These are phyloP conservation scores for Melanotaenia boesemani DNA, from an alignment of 2,797 vertebrate species.

Conservation along the genomic window DNA sequence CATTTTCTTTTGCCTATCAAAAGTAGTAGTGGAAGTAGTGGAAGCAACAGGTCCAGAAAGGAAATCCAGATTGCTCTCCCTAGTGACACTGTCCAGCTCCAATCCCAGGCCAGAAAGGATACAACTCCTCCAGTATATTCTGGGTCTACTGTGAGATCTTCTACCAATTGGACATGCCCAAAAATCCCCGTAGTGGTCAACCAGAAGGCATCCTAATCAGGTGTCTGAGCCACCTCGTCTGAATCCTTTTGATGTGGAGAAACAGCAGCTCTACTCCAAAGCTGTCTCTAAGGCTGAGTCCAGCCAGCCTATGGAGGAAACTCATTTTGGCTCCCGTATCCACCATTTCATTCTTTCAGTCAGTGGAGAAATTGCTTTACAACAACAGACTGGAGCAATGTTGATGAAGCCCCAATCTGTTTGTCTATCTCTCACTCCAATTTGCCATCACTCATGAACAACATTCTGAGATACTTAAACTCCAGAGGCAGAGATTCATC, in stretches of 20 bases:
- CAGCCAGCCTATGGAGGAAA: background rate
- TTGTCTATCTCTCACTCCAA: too few relatives aligned
- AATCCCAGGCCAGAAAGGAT: background rate
- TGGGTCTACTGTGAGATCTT: background rate
- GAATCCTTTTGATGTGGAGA: background rate
- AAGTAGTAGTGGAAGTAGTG: background rate
- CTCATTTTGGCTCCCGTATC: background rate
- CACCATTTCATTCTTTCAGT: background rate
- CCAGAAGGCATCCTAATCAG: background rate
- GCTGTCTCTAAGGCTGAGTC: background rate
- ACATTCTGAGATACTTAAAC: too few relatives aligned
- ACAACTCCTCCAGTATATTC: background rate
- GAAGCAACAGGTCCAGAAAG: background rate
- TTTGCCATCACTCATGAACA: too few relatives aligned
- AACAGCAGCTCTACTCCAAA: background rate
- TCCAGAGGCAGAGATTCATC: background rate
- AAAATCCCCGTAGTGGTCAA: background rate
- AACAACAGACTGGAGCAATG: too few relatives aligned
- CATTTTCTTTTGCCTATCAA: background rate
- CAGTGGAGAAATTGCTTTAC: background rate
- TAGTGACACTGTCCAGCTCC: background rate
- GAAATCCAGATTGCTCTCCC: background rate
- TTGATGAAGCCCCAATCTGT: background rate
- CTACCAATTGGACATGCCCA: background rate
- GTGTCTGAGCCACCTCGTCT: background rate